Percentiles rank a stretch among this genome's conserved stretches.
Evolutionary conservation across 2,797 vertebrate species (phyloP).

Genomic region (Crax fasciolata): DNA sequence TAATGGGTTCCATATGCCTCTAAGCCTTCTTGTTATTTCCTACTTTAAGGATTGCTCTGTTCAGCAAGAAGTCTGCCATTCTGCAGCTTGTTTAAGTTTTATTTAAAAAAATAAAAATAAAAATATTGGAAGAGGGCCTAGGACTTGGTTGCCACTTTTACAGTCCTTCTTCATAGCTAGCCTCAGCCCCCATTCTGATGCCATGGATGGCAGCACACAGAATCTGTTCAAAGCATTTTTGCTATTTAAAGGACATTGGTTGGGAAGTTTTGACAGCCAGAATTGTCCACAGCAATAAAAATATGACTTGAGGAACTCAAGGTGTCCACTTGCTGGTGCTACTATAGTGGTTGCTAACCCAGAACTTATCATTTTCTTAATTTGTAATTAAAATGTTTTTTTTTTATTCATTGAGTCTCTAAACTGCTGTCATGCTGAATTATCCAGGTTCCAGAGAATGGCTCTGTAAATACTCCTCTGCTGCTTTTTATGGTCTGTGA

Average conservation of each 20-base stretch:
- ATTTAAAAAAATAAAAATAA: background rate
- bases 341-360: background rate
- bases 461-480: slow-evolving; percentile 49
- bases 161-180: slow-evolving; percentile 40
- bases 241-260: background rate
- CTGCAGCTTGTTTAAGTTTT: slow-evolving; percentile 44
- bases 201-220: background rate
- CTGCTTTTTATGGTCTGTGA: slow-evolving; percentile 43
- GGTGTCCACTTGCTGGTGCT: background rate
- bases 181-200: background rate
- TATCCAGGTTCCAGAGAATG: slow-evolving; percentile 36
- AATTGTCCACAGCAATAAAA: background rate
- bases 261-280: slow-evolving; percentile 3
- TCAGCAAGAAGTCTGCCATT: slow-evolving; percentile 66
- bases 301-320: background rate
- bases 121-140: slow-evolving; percentile 59
- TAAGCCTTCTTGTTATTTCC: slow-evolving; percentile 57
- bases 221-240: slow-evolving; percentile 4
- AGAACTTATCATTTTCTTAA: background rate
- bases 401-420: background rate
- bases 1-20: slow-evolving; percentile 73
- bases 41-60: slow-evolving; percentile 50
- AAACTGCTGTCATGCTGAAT: slow-evolving; percentile 36
- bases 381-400: background rate
- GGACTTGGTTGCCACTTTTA: slow-evolving; percentile 1